Evolutionary conservation across 2,888 invertebrate genomes (phyloP), one percentile per base, ranked within the genome.

Genomic region (Masnerella sp.): DNA sequence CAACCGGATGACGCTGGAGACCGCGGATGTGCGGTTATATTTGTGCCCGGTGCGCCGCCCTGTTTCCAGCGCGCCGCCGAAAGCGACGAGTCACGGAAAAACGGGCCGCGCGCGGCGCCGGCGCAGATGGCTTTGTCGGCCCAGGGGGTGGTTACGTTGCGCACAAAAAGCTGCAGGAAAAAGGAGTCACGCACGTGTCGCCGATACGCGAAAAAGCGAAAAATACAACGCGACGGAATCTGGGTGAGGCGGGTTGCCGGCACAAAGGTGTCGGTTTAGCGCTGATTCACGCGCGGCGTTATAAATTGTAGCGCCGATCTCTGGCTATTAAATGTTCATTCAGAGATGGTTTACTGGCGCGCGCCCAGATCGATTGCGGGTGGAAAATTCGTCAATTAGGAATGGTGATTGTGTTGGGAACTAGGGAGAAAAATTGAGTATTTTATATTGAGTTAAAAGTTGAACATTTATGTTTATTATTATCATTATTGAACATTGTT

Each of bases 1-100:
- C 84, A 84, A 85, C 85, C 85, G 85, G 85, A 85, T 85, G 84
- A 83, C 83, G n/a, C n/a, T n/a, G n/a, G n/a, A n/a, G n/a, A n/a
- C 78, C 76, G 76, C 71, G 75, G 61, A 74, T 69, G 67, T 70
- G 69, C 61, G 56, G 79, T 78, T 82, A 81, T 83, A 83, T 83
- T 82, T 83, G n/a, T n/a, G n/a, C n/a, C 80, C 81, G 83, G 79
- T 80, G 64, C 77, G 59, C 72, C 74, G 64, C 74, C 64, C 68
- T 67, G 62, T 75, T 75, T 62, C 70, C 70, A 25, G 47, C 59
- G 52, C 59, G 56, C 58, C 68, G 56, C 43, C 30, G 40, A 67
- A 74, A 74, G 49, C 28, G 34, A 51, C 70, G 43, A 70, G 67
- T 62, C 70, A 67, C 25, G n/a, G n/a, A n/a, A n/a, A n/a, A n/a